Evolutionary conservation across 1,140 invertebrate genomes (phyloP), one percentile per base, ranked within the genome.

Genomic region (Leptinotarsa undecemlineata): DNA sequence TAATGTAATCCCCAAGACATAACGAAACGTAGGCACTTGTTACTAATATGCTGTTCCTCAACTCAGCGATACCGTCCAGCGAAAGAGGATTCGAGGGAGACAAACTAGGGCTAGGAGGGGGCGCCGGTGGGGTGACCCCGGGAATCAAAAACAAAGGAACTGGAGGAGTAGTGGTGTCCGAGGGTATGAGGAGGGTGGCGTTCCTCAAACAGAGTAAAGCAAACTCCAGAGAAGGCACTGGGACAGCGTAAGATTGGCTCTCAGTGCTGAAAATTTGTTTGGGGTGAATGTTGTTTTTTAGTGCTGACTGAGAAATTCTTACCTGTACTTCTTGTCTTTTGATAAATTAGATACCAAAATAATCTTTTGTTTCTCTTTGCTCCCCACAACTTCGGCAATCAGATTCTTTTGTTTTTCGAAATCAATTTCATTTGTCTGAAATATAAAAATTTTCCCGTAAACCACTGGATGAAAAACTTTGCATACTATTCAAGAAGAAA

Each of bases 201-300:
- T 97, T 98, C 77, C 92, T 91, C 62, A 98, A 82, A 85, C 96
- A 98, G 6, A 97, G 83, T 14, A 91, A 91, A 14, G 93, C 95
- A 88, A 98, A 98, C 85, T 97, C 94, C 64, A 98, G 85, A n/a
- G 93, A 95, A 3, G 95, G 88, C 61, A 94, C 91, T 64, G 95
- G 95, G 74, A 96, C 93, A 2, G 94, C 93, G 82, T 91, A 92
- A 1, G 92, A 93, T 80, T 93, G 89, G 60, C 90, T 89, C 77
- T 92, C 88, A 5, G 84, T 78, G 75, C 87, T 86, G 73, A 74
- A 83, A 81, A 72, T 48, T 42, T 48, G 48, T 48, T 51, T 69
- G 19, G n/a, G 6, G 17, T 17, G 15, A 57, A 11, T 42, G 33
- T 42, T 42, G 33, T 42, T 42, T 42, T 33, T 42, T 11, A 42